Base-by-base conservation (phyloP, 30 jellyfish, hydroid and myxozoan genomes). In the Nemopilema nomurai region DNA sequence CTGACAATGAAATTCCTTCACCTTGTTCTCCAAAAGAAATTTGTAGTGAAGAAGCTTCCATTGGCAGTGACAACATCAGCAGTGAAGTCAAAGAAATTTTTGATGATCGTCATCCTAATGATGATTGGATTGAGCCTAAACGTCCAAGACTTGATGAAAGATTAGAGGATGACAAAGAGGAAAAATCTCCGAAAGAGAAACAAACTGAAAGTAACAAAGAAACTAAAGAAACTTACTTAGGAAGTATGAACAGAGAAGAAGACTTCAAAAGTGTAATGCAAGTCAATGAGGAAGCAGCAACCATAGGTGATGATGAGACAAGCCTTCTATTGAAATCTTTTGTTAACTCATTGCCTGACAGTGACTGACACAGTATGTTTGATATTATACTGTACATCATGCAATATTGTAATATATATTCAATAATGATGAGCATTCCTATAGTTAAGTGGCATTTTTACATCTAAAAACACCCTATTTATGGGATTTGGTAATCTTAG, bases 281-380 rank as follows among this genome's bases (percentile, higher is more conserved):
- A 74, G 49, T 24, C 23, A 30, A 28, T 0, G 71, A 67, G 28
- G 64, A n/a, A 21, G 18, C 51, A n/a, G 3, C 52, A 19, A 29
- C 9, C 21, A 71, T 31, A 1, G 69, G 63, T 22, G 90, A 69
- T 67, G 82, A 80, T 24, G 90, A 80, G 41, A 23, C 82, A 50
- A 69, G 41, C 28, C n/a, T 24, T 6, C 22, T 80, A 16, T 51
- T 80, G 49, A 80, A 80, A 22, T 67, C 82, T 17, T 80, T 80
- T 80, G 82, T 80, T 0, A 52, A 63, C 63, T 80, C 90, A 49
- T 80, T 16, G 4, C 90, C 90, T 65, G 90, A 80, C 28, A 63
- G 82, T 32, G 90, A 80, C 4, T 80, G 49, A 50, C 26, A 24
- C 7, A 63, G 20, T 19, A 19, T 63, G 67, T 51, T 13, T 51